These are phyloP conservation scores for Acrocephalus arundinaceus DNA, from an alignment of 2,113 vertebrate genomes.

Conservation along the genomic window DNA sequence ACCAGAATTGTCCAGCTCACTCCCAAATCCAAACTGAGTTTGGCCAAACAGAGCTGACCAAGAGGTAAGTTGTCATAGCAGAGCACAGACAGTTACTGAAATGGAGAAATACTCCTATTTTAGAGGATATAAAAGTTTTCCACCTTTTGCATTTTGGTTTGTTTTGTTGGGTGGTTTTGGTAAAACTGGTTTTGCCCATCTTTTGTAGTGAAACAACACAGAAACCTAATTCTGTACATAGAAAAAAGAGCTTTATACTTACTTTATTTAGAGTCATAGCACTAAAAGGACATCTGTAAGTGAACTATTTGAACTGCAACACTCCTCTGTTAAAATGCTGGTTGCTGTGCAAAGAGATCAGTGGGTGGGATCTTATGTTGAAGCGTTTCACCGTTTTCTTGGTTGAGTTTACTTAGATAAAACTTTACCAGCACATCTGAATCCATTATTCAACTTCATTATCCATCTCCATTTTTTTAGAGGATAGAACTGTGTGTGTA, in stretches of 20 bases:
- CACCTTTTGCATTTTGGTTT: not conserved
- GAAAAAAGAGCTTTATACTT: not conserved
- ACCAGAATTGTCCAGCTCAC: not conserved
- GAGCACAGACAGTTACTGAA: not conserved
- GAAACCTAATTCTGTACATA: rapidly evolving
- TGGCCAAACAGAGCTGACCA: not conserved
- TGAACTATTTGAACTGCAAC: not conserved
- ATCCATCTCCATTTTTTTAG: not conserved
- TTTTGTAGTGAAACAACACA: not conserved
- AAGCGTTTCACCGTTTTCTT: not conserved
- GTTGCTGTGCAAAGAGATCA: not conserved
- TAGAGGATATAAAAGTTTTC: not conserved
- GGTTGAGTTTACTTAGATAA: not conserved
- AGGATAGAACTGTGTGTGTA: not conserved
- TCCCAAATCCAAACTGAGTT: not conserved
- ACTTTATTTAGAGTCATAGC: not conserved
- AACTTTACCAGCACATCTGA: not conserved
- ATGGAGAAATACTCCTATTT: not conserved
- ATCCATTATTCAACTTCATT: not conserved
- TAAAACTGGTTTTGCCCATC: not conserved
- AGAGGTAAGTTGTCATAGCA: not conserved
- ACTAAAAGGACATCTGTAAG: not conserved
- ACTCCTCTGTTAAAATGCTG: not conserved
- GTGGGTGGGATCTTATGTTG: not conserved
- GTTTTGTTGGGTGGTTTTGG: not conserved